Evolutionary conservation across 2,888 invertebrate genomes (phyloP), one percentile per base, ranked within the genome.

Genomic region (Steinernema carpocapsae): DNA sequence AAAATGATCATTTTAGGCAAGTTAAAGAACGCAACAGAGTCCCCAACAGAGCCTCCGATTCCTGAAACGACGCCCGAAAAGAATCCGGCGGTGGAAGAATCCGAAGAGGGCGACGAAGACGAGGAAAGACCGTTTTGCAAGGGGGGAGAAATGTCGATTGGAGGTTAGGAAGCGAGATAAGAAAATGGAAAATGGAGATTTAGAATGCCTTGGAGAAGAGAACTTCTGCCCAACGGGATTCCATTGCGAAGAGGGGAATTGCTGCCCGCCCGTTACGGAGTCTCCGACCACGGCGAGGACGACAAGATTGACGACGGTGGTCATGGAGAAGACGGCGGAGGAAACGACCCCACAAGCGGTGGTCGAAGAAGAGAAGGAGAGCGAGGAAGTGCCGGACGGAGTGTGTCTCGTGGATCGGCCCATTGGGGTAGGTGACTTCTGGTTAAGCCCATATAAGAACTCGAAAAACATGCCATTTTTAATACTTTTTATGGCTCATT

Each of bases 331-430:
- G 22, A 1, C 19, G 22, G 26, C 64, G 17, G 64, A 32, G 12
- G 19, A 12, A 17, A 37, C 37, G 19, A 24, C 52, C 48, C 48
- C 19, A n/a, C 17, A 7, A 22, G 7, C 52, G 19, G 52, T 22
- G 52, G 56, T 64, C n/a, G 71, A 72, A 37, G 76, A 76, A 46
- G 59, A 70, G 14, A 72, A 74, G 10, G 76, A 76, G 46, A 26
- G 74, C 4, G 72, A 71, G 45, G 71, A 56, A 14, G 76, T 75
- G 6, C 64, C 64, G 12, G 75, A 76, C 37, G 73, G 71, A 10
- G 74, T 74, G 0, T 83, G 83, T 72, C 80, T 82, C 6, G 80
- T 81, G 12, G 83, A 81, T 45, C 79, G 76, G 22, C 81, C 83
- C 10, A 83, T 83, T 70, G 83, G 83, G n/a, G n/a, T n/a, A 79